A percentile compares a stretch with the other conserved stretches of the same genome.
Conservation (phyloP, 2,797 vertebrate species). For the Lutjanus campechanus region DNA sequence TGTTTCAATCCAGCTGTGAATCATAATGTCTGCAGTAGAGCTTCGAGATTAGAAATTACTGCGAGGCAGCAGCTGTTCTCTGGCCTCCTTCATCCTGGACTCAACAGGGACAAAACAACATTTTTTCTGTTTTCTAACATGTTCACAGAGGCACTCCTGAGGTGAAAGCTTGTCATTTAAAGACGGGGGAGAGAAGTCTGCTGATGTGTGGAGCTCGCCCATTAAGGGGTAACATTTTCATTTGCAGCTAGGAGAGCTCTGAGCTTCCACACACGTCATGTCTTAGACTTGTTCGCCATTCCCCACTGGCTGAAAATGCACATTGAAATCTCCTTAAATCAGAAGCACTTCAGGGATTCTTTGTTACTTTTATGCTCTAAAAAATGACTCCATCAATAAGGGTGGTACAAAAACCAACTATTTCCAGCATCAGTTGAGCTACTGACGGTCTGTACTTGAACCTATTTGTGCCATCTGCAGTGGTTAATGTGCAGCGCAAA, state of each 20-base stretch:
- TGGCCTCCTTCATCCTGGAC: constrained; percentile 33
- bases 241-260: constrained; percentile 10
- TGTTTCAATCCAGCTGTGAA: constrained; percentile 40
- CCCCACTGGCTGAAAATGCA: constrained; percentile 16
- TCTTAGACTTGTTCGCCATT: constrained; percentile 1
- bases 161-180: constrained; percentile 29
- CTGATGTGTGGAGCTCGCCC: neutral
- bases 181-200: neutral
- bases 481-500: neutral
- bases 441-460: constrained; percentile 2
- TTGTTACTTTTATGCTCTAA: constrained; percentile 23
- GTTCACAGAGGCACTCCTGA: constrained; percentile 21
- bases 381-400: constrained; percentile 2
- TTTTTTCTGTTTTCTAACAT: constrained; percentile 10
- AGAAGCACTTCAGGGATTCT: constrained; percentile 12
- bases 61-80: constrained; percentile 39
- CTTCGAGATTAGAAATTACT: constrained; percentile 19
- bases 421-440: constrained; percentile 6
- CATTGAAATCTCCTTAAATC: constrained; percentile 20
- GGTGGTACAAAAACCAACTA: neutral
- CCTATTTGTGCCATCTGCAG: constrained; percentile 4
- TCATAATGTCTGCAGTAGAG: constrained; percentile 37
- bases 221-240: constrained; percentile 27
- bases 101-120: constrained; percentile 22
- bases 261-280: neutral